Evolutionary conservation across 2,113 vertebrate species (phyloP).

Genomic region (Mesitornis unicolor): DNA sequence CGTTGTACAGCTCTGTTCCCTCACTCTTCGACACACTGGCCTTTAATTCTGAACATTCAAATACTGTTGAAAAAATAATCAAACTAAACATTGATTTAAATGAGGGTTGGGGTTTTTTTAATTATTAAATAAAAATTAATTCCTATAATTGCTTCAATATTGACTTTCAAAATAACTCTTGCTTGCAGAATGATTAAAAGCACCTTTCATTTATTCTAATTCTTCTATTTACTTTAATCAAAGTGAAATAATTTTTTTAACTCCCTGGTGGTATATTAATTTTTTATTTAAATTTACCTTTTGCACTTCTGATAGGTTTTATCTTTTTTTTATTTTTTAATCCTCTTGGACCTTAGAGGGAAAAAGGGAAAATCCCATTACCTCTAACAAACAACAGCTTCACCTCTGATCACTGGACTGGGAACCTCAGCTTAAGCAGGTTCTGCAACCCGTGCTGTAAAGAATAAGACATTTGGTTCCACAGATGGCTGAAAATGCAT

Average conservation of each 20-base stretch:
- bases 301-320: background rate
- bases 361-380: background rate
- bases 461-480: background rate
- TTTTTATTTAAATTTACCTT: slow-evolving; percentile 34
- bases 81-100: background rate
- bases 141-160: background rate
- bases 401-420: background rate
- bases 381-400: background rate
- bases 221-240: slow-evolving; percentile 30
- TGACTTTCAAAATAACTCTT: slow-evolving; percentile 45
- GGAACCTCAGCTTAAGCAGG: background rate
- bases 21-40: background rate
- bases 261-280: background rate
- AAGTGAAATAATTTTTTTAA: slow-evolving; percentile 38
- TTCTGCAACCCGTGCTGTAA: background rate
- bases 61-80: background rate
- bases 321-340: background rate
- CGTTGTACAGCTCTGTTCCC: background rate
- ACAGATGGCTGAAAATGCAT: background rate
- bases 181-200: background rate
- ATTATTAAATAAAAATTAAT: slow-evolving; percentile 32
- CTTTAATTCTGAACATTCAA: background rate
- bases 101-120: rapidly evolving
- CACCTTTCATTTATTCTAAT: background rate
- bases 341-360: background rate